phyloP scores from a whole-genome alignment of 2,888 invertebrate species.

The Sinelater perroti region DNA sequence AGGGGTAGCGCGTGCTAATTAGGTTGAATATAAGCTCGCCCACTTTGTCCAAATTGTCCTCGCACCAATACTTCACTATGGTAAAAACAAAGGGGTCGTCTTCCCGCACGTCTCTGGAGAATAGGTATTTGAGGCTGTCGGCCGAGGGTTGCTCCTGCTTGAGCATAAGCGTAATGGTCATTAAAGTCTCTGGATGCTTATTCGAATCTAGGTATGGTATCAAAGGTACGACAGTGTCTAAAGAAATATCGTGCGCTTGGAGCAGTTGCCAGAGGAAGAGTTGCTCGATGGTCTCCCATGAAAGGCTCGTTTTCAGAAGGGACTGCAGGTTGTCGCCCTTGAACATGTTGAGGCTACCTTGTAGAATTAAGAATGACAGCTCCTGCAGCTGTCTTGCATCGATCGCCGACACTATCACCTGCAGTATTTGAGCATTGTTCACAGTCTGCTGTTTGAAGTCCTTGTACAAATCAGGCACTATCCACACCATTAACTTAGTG shows the following conservation, averaged over 20 bases:
- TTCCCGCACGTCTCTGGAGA: conserved; percentile 72
- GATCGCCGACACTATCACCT: conserved; percentile 88
- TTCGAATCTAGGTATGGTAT: conserved; percentile 81
- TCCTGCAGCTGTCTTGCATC: conserved; percentile 92
- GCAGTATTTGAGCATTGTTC: conserved; percentile 87
- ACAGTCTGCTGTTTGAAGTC: conserved; percentile 88
- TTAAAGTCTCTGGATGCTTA: conserved; percentile 91
- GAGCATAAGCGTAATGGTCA: conserved; percentile 87
- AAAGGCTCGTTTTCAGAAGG: conserved; percentile 82
- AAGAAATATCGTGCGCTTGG: conserved; percentile 90
- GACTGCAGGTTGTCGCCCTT: conserved; percentile 79
- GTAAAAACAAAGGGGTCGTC: conserved; percentile 91
- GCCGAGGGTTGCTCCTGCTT: conserved; percentile 91
- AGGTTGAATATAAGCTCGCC: conserved; percentile 82
- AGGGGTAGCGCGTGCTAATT: conserved; percentile 83
- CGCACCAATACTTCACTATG: conserved; percentile 92
- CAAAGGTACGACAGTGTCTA: conserved; percentile 86
- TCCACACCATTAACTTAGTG: conserved; percentile 87
- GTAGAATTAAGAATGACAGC: conserved; percentile 88
- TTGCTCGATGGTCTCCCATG: conserved; percentile 98
- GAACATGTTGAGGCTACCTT: conserved; percentile 86
- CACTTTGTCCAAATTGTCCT: conserved; percentile 88
- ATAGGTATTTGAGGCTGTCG: conserved; percentile 84
- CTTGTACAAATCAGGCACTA: conserved; percentile 91
- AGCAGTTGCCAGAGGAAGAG: conserved; percentile 97